phyloP scores from a whole-genome alignment of 2,797 vertebrate genomes.

The Myioborus melanocephalus region DNA sequence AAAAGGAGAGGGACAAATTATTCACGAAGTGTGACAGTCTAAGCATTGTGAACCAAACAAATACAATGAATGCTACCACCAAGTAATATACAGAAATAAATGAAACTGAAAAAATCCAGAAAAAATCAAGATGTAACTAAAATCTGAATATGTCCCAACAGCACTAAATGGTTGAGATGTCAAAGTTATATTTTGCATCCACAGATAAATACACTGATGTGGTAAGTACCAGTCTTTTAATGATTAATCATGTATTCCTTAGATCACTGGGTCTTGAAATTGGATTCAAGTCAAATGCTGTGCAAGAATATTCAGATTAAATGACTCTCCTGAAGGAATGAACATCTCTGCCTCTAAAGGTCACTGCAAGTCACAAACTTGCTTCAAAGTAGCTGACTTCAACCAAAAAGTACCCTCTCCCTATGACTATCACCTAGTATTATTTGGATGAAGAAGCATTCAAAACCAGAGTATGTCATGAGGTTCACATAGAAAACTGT shows the following conservation, averaged over 20 bases:
- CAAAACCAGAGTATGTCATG: background rate
- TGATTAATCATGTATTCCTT: background rate
- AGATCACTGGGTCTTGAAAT: background rate
- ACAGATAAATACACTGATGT: background rate
- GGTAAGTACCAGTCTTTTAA: background rate
- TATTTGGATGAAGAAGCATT: background rate
- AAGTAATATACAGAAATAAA: background rate
- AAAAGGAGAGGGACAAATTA: background rate
- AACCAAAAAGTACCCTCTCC: background rate
- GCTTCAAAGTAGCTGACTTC: background rate
- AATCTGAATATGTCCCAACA: background rate
- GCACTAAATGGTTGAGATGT: background rate
- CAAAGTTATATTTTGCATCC: background rate
- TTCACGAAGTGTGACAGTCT: background rate
- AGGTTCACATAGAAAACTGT: background rate
- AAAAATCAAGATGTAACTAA: background rate
- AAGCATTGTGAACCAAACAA: background rate
- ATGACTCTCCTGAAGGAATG: fast-evolving
- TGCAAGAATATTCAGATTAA: background rate
- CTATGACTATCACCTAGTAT: too few relatives aligned
- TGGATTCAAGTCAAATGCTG: background rate
- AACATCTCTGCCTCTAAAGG: background rate
- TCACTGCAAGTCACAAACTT: background rate
- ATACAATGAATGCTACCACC: background rate
- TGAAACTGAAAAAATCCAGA: background rate